A percentile compares a stretch with the other conserved stretches of the same genome.
These are phyloP conservation scores for Palythoa grandis DNA, from an alignment of 92 coral and sea anemone species.

Conservation along the genomic window DNA sequence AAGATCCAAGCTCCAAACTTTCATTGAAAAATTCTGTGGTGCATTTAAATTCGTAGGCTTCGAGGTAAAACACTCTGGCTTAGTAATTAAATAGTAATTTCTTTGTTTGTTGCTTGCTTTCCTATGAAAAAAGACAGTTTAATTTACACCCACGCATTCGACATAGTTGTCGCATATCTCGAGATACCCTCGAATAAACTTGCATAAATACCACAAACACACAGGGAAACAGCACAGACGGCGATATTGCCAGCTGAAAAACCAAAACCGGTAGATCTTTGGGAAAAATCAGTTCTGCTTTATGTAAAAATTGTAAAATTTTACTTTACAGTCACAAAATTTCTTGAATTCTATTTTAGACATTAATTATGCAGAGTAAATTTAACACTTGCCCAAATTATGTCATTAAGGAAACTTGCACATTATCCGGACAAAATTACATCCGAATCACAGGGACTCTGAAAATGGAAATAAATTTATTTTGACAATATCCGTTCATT, in stretches of 20 bases:
- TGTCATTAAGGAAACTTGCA: conserved; percentile 10
- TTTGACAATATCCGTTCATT: neutral
- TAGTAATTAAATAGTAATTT: neutral
- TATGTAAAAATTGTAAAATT: neutral
- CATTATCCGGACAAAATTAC: neutral
- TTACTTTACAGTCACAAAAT: neutral
- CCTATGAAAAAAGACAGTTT: conserved; percentile 1
- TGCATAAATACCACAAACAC: neutral
- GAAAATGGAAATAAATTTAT: too few relatives aligned
- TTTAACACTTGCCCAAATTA: neutral
- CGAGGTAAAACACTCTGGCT: neutral
- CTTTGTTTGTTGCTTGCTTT: neutral
- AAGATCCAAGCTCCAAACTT: neutral
- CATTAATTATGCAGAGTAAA: neutral
- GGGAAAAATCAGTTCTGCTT: neutral
- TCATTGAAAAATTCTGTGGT: neutral
- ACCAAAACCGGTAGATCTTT: neutral
- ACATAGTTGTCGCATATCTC: conserved; percentile 17
- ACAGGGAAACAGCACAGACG: neutral
- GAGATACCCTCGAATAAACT: neutral
- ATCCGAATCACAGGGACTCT: neutral
- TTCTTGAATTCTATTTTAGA: neutral
- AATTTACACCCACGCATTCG: conserved; percentile 23
- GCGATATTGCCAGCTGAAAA: neutral
- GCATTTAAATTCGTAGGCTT: neutral